Conservation (phyloP, 2,797 vertebrate species). For the Macroramphosus scolopax region DNA sequence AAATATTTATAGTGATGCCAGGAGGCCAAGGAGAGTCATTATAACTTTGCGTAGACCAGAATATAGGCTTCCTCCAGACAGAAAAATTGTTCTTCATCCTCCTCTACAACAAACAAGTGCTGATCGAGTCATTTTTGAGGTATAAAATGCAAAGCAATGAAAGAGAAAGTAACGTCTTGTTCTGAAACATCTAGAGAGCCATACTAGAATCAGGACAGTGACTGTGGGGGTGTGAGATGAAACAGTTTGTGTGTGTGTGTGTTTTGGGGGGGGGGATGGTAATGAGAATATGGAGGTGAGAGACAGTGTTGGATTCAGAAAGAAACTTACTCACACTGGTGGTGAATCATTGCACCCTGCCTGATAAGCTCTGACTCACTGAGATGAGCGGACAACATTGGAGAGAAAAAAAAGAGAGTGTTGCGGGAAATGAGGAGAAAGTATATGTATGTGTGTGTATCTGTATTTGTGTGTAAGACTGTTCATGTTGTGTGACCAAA, state of each 20-base stretch:
- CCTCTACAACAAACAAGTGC: constrained; percentile 8
- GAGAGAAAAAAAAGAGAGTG: constrained; percentile 26
- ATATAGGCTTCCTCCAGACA: constrained; percentile 25
- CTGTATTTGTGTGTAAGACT: too few relatives aligned
- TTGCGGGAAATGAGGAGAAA: too few relatives aligned
- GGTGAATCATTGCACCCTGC: constrained; percentile 67
- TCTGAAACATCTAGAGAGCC: too few relatives aligned
- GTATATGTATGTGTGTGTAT: constrained; percentile 7
- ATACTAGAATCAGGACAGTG: constrained; percentile 1
- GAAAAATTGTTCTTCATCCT: constrained; percentile 29
- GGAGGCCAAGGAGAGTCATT: constrained; percentile 63
- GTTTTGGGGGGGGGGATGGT: constrained; percentile 42
- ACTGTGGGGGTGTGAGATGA: constrained; percentile 37
- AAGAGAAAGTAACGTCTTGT: constrained; percentile 6
- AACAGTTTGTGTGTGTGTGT: constrained; percentile 15
- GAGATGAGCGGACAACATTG: constrained; percentile 44
- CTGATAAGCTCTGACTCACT: constrained; percentile 73
- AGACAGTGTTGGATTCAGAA: constrained; percentile 58
- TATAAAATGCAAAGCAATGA: constrained; percentile 4
- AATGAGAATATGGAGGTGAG: constrained; percentile 59
- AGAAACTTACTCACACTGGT: constrained; percentile 65
- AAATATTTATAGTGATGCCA: constrained; percentile 66
- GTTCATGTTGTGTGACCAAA: too few relatives aligned
- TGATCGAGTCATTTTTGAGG: constrained; percentile 18
- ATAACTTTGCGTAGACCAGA: constrained; percentile 54